Base-by-base conservation (phyloP, 2,888 invertebrate genomes). In the Boloria selene region DNA sequence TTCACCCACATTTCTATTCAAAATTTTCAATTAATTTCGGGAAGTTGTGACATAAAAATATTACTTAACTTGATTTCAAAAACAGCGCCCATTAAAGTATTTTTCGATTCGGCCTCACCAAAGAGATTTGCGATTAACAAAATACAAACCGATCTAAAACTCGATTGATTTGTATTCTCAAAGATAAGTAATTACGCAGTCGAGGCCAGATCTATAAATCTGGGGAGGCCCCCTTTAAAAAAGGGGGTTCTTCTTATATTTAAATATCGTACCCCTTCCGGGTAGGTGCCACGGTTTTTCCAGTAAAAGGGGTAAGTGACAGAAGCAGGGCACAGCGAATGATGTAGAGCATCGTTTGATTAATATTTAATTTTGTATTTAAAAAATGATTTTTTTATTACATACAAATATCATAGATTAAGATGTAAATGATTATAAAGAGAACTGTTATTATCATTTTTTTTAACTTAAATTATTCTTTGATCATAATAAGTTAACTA, bases 241-340 rank as follows among this genome's bases (percentile, higher is more conserved):
- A 89, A 88, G 87, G 90, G 91, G 90, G 90, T 88, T 90, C 90
- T 91, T 91, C 91, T 91, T 92, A 92, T 92, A 92, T 92, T 92
- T 92, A 92, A 92, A 92, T 92, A 92, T 92, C 90, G 90, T 85
- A 89, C 91, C 88, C 91, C 91, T 91, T 92, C 91, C 91, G 91
- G 91, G 91, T 91, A 92, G 91, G 90, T 92, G 90, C 91, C 88
- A 91, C 91, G 91, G 89, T 92, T 92, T 92, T 92, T 92, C 91
- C 90, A 91, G 88, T 90, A 86, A 90, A 90, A 91, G 91, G 91
- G 91, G 91, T 91, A 91, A 92, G 91, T 92, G 91, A 92, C 91
- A 92, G 91, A 87, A 56, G 56, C 56, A 56, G 56, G 56, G 56
- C 56, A n/a, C 45, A 45, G 2, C 13, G n/a, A 56, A 45, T n/a